These are phyloP conservation scores for Gambusia yucatana DNA, from an alignment of 2,797 vertebrate genomes.

Conservation along the genomic window DNA sequence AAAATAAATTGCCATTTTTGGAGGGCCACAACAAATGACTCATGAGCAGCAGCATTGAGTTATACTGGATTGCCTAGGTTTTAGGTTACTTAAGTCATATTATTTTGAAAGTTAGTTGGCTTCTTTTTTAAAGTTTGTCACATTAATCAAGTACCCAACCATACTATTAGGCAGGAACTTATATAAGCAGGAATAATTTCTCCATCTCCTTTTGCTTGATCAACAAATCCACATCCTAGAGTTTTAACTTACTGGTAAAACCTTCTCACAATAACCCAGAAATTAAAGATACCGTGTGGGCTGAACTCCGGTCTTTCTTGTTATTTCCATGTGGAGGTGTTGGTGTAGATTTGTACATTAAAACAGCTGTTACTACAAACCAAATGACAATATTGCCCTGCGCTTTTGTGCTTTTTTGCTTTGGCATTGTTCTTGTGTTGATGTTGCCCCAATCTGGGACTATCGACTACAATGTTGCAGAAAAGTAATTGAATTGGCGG, in stretches of 20 bases:
- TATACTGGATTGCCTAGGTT: background rate
- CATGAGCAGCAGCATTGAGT: background rate
- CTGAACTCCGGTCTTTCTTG: slow-evolving; percentile 3
- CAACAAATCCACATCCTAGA: background rate
- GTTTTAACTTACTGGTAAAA: slow-evolving; percentile 9
- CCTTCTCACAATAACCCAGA: slow-evolving; percentile 12
- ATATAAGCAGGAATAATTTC: slow-evolving; percentile 7
- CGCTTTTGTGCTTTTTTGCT: slow-evolving; percentile 54
- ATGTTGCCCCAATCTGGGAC: slow-evolving; percentile 46
- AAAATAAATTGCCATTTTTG: background rate
- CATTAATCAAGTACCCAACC: slow-evolving; percentile 46
- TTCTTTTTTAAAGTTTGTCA: slow-evolving; percentile 12
- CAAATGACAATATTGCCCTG: slow-evolving; percentile 25
- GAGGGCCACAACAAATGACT: background rate
- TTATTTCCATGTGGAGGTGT: slow-evolving; percentile 50
- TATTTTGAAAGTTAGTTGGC: slow-evolving; percentile 18
- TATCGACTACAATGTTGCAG: slow-evolving; percentile 42
- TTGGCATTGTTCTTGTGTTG: slow-evolving; percentile 31
- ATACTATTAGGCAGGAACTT: background rate
- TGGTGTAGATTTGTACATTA: slow-evolving; percentile 30
- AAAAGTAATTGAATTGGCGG: slow-evolving; percentile 70
- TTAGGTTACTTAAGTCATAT: slow-evolving; percentile 21
- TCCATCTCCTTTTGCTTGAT: slow-evolving; percentile 6
- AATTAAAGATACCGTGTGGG: slow-evolving; percentile 1
- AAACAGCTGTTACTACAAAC: slow-evolving; percentile 22